phyloP scores from a whole-genome alignment of 2,113 vertebrate genomes.

The Peucedramus taeniatus region DNA sequence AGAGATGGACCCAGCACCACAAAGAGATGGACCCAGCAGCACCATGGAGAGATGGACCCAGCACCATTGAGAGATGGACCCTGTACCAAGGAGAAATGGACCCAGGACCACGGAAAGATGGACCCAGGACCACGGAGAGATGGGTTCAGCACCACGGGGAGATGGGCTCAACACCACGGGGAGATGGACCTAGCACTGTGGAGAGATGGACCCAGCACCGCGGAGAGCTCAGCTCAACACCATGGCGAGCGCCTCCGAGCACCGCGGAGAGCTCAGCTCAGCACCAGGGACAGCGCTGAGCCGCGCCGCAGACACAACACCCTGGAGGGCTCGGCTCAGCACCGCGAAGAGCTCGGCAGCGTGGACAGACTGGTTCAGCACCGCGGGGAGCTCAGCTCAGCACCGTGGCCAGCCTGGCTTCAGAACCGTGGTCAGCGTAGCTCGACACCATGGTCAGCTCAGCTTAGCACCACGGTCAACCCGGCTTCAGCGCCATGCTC shows the following conservation, averaged over 20 bases:
- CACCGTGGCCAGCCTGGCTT: not conserved
- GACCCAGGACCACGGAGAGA: rapidly evolving
- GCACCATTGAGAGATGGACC: not conserved
- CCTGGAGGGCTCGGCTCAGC: not conserved
- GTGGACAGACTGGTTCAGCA: not conserved
- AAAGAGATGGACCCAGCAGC: not conserved
- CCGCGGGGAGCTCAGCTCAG: not conserved
- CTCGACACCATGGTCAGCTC: not conserved
- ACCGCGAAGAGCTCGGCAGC: not conserved
- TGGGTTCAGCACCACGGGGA: not conserved
- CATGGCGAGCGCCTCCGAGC: not conserved
- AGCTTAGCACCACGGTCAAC: not conserved
- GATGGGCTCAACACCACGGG: rapidly evolving
- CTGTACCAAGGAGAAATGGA: not conserved
- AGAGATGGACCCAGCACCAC: not conserved
- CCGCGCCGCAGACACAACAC: not conserved
- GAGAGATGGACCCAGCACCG: not conserved
- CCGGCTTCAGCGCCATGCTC: not conserved
- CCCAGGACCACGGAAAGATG: not conserved
- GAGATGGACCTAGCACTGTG: no score
- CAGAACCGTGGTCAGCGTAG: not conserved
- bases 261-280: not conserved
- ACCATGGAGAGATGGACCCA: not conserved
- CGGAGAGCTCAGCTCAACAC: not conserved
- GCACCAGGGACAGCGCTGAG: not conserved